These are phyloP conservation scores for Diphyllodes magnificus DNA, from an alignment of 2,113 vertebrate genomes.

Conservation along the genomic window DNA sequence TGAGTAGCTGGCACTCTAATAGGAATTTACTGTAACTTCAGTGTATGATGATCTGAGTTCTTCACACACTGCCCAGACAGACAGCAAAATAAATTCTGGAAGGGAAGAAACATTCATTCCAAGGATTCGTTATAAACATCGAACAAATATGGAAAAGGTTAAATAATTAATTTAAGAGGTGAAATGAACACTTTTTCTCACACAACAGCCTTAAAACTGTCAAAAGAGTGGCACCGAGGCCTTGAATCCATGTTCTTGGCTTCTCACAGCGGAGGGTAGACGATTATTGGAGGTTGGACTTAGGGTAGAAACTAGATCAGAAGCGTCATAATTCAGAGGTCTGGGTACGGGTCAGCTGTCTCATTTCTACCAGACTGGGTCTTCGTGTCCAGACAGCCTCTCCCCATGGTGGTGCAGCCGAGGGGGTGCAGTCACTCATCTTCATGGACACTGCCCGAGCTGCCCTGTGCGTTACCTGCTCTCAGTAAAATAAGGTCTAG, in stretches of 20 bases:
- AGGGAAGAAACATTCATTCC: not conserved
- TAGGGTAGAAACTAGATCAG: not conserved
- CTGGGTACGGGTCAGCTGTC: not conserved
- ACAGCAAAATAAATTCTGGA: not conserved
- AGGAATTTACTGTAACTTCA: not conserved
- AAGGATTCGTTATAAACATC: not conserved
- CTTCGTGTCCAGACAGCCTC: not conserved
- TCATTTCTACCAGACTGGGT: not conserved
- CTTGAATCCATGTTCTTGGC: not conserved
- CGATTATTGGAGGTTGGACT: not conserved
- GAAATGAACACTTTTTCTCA: not conserved
- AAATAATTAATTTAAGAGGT: not conserved
- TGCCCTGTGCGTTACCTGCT: not conserved
- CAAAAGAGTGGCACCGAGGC: not conserved
- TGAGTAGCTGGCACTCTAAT: not conserved
- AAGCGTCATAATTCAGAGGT: not conserved
- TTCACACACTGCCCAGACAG: not conserved
- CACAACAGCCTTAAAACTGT: not conserved
- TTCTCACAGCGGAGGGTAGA: not conserved
- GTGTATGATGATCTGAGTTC: not conserved
- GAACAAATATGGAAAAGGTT: not conserved
- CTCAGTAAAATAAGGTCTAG: not conserved
- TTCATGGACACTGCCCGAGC: not conserved
- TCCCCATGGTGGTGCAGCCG: rapidly evolving
- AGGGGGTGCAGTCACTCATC: not conserved